Evolutionary conservation across 2,797 vertebrate genomes (phyloP).

Genomic region (Crypturellus tataupa): DNA sequence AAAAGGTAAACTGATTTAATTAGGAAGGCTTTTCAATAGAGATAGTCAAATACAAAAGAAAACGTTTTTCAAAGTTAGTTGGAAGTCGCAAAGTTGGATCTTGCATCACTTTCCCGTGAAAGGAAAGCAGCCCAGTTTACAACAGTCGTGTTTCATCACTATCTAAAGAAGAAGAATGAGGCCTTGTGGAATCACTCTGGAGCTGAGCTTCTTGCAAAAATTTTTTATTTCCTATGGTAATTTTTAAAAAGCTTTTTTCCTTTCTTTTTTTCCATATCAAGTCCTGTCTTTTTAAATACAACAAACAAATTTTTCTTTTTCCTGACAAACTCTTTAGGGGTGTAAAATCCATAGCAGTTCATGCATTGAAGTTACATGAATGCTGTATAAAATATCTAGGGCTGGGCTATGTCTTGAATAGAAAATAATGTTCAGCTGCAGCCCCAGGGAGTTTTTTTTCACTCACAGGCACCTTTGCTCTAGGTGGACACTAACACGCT

Average conservation of each 20-base stretch:
- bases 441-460: not conserved
- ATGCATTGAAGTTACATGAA: not conserved
- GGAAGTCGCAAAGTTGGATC: not conserved
- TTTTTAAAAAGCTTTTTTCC: not conserved
- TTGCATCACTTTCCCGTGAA: not conserved
- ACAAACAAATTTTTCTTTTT: not conserved
- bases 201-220: not conserved
- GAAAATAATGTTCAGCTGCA: not conserved
- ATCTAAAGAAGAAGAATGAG: not conserved
- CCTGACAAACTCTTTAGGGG: not conserved
- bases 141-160: not conserved
- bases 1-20: slow-evolving; percentile 50
- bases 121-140: not conserved
- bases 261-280: not conserved
- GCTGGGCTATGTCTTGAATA: not conserved
- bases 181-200: not conserved
- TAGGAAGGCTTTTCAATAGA: slow-evolving; percentile 43
- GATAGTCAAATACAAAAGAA: slow-evolving; percentile 2
- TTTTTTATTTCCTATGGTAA: not conserved
- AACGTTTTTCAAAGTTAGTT: not conserved
- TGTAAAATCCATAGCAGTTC: not conserved
- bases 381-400: not conserved
- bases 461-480: not conserved
- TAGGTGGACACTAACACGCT: fast-evolving
- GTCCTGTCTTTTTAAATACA: not conserved